Base-by-base conservation (phyloP, 2,113 vertebrate species). In the Empidonax traillii region DNA sequence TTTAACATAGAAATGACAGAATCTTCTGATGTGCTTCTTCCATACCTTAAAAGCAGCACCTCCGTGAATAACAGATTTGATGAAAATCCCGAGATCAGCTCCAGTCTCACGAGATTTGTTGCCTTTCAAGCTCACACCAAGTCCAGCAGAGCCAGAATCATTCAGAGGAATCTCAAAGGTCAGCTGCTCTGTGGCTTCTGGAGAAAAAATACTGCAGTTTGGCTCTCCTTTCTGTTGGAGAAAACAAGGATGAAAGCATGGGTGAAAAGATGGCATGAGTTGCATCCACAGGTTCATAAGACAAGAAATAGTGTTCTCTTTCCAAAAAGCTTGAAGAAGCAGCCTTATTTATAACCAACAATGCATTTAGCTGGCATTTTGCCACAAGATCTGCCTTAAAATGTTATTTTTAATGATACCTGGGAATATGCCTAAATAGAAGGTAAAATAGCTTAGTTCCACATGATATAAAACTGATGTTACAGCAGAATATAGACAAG, bases 71-170 rank as follows among this genome's bases (percentile, higher is more conserved):
- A 99, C 97, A 20, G 99, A 99, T 95, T 99, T 99, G 97, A 99
- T 99, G 96, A 99, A 99, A 98, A 99, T 99, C 41, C 99, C 99
- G 96, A 99, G 98, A 97, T 99, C 99, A 39, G 98, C 98, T 76
- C 99, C 98, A 0, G 99, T 99, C 97, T 99, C 99, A 71, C 99
- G 98, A 75, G 99, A 99, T 96, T 99, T 99, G 97, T 99, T 99
- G 85, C 99, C 99, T 97, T 99, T 99, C 87, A 99, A 98, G 97
- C 99, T 99, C 96, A 99, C 96, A 18, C 99, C 99, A 37, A 99
- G 98, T 59, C 99, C 99, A 59, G 99, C 99, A 33, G 99, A 99
- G 51, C 99, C 99, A 1, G 98, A 99, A 93, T 99, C 99, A 69
- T 99, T 99, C 83, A 99, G 98, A 33, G 99, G 99, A 61, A 99